Conservation (phyloP, 2,797 vertebrate species). For the Neostethus bicornis region DNA sequence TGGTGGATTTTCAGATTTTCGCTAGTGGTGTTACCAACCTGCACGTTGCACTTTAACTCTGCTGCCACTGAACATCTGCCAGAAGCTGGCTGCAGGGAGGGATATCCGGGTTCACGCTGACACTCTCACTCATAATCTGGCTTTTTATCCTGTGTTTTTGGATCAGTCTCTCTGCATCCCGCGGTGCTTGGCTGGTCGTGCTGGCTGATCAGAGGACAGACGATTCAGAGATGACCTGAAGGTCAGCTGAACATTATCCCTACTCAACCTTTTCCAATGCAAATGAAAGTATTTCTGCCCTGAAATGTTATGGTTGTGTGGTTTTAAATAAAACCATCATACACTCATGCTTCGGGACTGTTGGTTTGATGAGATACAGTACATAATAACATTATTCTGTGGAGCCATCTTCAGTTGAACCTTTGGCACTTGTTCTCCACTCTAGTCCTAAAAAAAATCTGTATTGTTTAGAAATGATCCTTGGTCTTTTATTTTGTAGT, state of each 20-base stretch:
- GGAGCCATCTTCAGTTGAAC: background rate
- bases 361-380: background rate
- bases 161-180: background rate
- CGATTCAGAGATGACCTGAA: conserved; percentile 1
- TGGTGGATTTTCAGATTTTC: too few relatives aligned
- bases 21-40: background rate
- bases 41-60: background rate
- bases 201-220: background rate
- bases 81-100: background rate
- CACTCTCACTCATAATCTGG: background rate
- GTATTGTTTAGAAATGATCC: too few relatives aligned
- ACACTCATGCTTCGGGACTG: too few relatives aligned
- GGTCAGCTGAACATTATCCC: background rate
- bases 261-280: background rate
- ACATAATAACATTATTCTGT: background rate
- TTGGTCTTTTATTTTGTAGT: too few relatives aligned
- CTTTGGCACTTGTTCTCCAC: background rate
- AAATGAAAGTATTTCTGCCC: background rate
- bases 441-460: background rate
- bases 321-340: background rate
- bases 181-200: background rate
- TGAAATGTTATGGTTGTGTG: background rate
- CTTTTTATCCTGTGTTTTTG: background rate
- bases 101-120: background rate
- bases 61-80: background rate